Base-by-base conservation (phyloP, 1,140 invertebrate species). In the Heliconius hewitsoni region DNA sequence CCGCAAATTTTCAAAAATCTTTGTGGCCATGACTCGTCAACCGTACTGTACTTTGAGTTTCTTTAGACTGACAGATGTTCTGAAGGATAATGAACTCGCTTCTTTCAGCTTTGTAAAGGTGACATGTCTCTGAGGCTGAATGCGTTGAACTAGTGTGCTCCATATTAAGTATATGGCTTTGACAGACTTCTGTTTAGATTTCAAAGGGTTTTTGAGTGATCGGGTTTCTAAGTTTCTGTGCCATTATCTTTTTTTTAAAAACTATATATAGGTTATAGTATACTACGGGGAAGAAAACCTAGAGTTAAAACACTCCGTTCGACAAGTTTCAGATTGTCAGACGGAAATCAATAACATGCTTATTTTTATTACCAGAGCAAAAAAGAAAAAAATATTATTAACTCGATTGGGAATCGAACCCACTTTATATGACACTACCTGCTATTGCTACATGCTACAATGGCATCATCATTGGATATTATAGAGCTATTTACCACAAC, bases 21-120 rank as follows among this genome's bases (percentile, higher is more conserved):
- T 18, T 6, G 2, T 1, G 5, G 5, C 50, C 50, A 52, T 19
- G 18, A 52, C 18, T 52, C 5, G 2, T 52, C 50, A 19, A 19
- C 18, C 8, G 50, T 19, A 19, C 50, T 52, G 18, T 52, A 52
- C 50, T 19, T 52, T 52, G 16, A 2, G 55, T 30, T 66, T 66
- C 60, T 66, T 66, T 30, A 66, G 60, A 27, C 27, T 66, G 60
- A 30, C 60, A 66, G 60, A 66, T 66, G 60, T 30, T 30, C 27
- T 66, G 23, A 27, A 30, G 60, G 23, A 66, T 66, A 66, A 66
- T 66, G 27, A 60, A 27, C 60, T 66, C 27, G 27, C 11, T 66
- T 66, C 60, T 66, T 66, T 66, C 23, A 66, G 60, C 60, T 66
- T 66, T 66, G 60, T 27, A 66, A 66, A 66, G 60, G 60, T 66